Base-by-base conservation (phyloP, 1,140 invertebrate species). In the Drosophila seguyi region DNA sequence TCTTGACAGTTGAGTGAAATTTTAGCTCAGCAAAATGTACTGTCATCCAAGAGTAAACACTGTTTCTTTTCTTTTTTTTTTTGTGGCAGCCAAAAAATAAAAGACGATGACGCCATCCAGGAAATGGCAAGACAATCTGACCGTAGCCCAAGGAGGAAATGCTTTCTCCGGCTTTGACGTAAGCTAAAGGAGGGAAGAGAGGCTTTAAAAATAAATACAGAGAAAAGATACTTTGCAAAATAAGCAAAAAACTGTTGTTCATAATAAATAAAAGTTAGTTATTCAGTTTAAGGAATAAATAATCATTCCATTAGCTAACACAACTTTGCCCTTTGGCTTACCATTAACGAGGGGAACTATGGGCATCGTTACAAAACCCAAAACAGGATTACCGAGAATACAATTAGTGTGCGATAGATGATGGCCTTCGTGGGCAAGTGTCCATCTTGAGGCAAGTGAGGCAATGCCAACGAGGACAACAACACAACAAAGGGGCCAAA, bases 1-100 rank as follows among this genome's bases (percentile, higher is more conserved):
- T 61, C 38, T 45, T 87, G 84, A 88, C 83, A 88, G 84, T 83
- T 86, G 71, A 68, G 47, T 71, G 80, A 88, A 83, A 83, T 80
- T 87, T 76, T 57, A 83, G 84, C 76, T 76, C 84, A 83, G 79
- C 60, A 88, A 25, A 83, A 79, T 76, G 75, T 67, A 67, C 58
- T 79, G 83, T 80, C 79, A 87, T 47, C 71, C 44, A 76, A 67
- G 75, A 66, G 55, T 50, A 31, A 27, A 27, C 68, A 59, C 41
- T 39, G 63, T 71, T 52, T 44, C 25, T 20, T 44, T 20, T 41
- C 25, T 79, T 76, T 59, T 20, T 41, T 29, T 79, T 76, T 59
- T 48, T n/a, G 41, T 60, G 31, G 47, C 62, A 59, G 48, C 56
- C 14, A 31, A 34, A 52, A 65, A 53, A 61, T 50, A 42, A 55